A percentile compares a stretch with the other conserved stretches of the same genome.
phyloP scores from a whole-genome alignment of 2,888 invertebrate genomes.

The Pachymerium ferrugineum region DNA sequence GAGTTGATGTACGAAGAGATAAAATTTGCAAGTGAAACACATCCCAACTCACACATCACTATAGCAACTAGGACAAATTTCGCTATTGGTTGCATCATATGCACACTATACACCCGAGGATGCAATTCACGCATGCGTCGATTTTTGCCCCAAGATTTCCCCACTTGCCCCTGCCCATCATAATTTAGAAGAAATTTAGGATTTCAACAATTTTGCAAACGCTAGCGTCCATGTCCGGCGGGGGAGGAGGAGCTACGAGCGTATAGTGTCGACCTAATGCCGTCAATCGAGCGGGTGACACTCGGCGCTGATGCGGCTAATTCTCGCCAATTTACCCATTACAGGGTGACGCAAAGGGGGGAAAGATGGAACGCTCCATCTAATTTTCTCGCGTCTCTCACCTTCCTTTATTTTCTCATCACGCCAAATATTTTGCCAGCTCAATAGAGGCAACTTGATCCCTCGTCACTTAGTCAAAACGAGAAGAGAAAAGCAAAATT shows the following conservation, averaged over 20 bases:
- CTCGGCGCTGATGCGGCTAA: constrained; percentile 31
- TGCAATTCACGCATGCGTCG: constrained; percentile 22
- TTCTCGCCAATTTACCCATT: constrained; percentile 31
- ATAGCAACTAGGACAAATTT: not conserved
- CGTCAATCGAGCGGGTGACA: constrained; percentile 30
- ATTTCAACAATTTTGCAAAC: constrained; percentile 15
- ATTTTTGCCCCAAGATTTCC: no score
- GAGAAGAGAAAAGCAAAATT: constrained; percentile 27
- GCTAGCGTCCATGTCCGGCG: constrained; percentile 10
- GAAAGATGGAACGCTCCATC: not conserved
- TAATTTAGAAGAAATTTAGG: no score
- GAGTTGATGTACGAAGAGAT: no score
- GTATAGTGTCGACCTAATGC: not conserved
- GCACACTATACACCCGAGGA: not conserved
- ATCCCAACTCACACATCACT: not conserved
- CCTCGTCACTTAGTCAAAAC: constrained; percentile 25
- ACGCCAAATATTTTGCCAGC: constrained; percentile 25
- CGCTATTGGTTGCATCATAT: constrained; percentile 2
- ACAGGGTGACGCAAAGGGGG: constrained; percentile 14
- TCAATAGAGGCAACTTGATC: constrained; percentile 24
- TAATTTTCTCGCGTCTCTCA: constrained; percentile 10
- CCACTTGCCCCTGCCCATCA: no score
- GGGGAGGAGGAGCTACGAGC: no score
- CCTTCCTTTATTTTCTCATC: constrained; percentile 25
- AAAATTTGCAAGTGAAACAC: constrained; percentile 22